Conservation (phyloP, 1,140 invertebrate species). For the Branchinecta lindahli region DNA sequence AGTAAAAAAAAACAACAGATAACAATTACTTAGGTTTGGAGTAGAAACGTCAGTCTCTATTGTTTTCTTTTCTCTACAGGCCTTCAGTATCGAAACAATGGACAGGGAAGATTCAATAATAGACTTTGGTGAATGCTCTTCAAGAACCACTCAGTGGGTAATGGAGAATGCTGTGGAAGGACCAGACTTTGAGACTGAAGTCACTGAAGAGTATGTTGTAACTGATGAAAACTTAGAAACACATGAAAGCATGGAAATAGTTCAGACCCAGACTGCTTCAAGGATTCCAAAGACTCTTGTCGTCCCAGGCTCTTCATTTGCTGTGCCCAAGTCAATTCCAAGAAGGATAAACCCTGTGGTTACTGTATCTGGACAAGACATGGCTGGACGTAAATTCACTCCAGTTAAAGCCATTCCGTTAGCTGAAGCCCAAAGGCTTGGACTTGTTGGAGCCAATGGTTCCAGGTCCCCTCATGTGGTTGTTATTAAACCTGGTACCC, state of each 20-base stretch:
- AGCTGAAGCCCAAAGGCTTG: background rate
- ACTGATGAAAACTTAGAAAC: background rate
- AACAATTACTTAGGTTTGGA: too few species aligned
- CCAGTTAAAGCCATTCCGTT: background rate
- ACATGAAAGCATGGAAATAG: background rate
- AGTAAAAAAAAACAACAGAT: too few species aligned
- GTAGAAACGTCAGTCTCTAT: too few species aligned
- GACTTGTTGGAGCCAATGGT: background rate
- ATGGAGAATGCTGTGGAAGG: background rate
- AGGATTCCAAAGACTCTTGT: background rate
- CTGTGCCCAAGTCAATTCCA: background rate
- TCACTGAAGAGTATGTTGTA: conserved; percentile 6
- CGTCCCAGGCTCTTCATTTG: background rate
- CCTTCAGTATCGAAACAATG: background rate
- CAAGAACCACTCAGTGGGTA: background rate
- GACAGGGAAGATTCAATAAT: background rate
- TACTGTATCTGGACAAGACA: background rate
- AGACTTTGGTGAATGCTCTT: conserved; percentile 2
- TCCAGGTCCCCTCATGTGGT: background rate
- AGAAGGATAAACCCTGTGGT: background rate
- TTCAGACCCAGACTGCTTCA: background rate
- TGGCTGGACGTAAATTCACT: background rate
- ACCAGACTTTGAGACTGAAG: background rate
- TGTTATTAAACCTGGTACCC: background rate
- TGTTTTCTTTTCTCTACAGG: too few species aligned